Base-by-base conservation (phyloP, 2,113 vertebrate species). In the Oryctolagus cuniculus region DNA sequence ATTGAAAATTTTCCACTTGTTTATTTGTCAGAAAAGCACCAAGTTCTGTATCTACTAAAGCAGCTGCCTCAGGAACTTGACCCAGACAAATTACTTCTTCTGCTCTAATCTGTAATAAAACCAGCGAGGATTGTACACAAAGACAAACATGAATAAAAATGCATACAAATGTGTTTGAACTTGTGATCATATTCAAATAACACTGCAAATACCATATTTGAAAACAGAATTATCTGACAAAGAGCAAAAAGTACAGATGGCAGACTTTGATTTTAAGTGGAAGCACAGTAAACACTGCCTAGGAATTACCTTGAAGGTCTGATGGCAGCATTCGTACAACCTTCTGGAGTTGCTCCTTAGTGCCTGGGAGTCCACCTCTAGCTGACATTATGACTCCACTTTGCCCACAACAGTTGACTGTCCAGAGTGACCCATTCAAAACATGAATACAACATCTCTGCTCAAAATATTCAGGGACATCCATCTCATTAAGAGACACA, bases 21-120 rank as follows among this genome's bases (percentile, higher is more conserved):
- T 74, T 78, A 67, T 87, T 69, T 90, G 38, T 67, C 78, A 85
- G 82, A 11, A 58, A 95, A 82, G 90, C 38, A 95, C 19, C 38
- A 77, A 92, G 21, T 63, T 80, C 31, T 89, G 85, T 11, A 44
- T 38, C 27, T 36, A 53, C 10, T 90, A 49, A 29, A 88, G 78
- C 67, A 27, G 16, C 44, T 72, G 27, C 7, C 63, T 66, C n/a
- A 34, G 77, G 92, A 90, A 84, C 55, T 21, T 94, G 86, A 77
- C 67, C 22, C 11, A 7, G 13, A 67, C 16, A 64, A 88, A 94
- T 58, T 34, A 29, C 36, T 64, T 88, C 69, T 88, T 92, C 93
- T 53, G n/a, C 11, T 44, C n/a, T 73, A 6, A 51, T 69, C 67
- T 63, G 6, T 77, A 78, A 84, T 67, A 69, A 82, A 77, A 80